Percentiles rank a stretch among this genome's conserved stretches.
Evolutionary conservation across 2,888 invertebrate species (phyloP).

Genomic region (Acleris emargana): DNA sequence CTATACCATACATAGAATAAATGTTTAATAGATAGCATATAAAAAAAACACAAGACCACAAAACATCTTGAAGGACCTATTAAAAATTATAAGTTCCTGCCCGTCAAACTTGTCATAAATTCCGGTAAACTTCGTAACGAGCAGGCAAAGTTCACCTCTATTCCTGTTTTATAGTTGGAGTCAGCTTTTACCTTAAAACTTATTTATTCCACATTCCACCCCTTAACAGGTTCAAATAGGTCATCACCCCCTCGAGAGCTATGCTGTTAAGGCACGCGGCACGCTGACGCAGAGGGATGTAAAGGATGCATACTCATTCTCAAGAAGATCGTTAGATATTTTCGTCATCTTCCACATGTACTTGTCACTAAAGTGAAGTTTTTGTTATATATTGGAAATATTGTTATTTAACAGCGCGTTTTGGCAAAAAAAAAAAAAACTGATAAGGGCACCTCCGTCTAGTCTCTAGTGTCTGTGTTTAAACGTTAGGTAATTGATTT

Average conservation of each 20-base stretch:
- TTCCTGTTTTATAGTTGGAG: constrained; percentile 19
- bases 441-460: no score
- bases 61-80: constrained; percentile 16
- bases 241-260: constrained; percentile 31
- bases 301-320: not conserved
- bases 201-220: constrained; percentile 20
- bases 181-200: constrained; percentile 13
- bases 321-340: not conserved
- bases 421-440: no score
- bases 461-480: no score
- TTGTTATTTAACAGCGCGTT: no score
- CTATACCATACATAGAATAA: no score
- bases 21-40: no score
- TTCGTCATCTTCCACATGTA: no score
- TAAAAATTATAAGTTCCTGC: constrained; percentile 18
- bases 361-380: no score
- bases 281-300: constrained; percentile 7
- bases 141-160: constrained; percentile 8
- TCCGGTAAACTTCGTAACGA: constrained; percentile 21
- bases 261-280: constrained; percentile 11
- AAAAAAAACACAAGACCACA: not conserved
- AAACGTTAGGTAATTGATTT: no score
- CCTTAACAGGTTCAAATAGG: constrained; percentile 26
- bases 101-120: constrained; percentile 20
- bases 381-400: no score